phyloP scores from a whole-genome alignment of 2,797 vertebrate genomes.

The Ptychobarbus kaznakovi region DNA sequence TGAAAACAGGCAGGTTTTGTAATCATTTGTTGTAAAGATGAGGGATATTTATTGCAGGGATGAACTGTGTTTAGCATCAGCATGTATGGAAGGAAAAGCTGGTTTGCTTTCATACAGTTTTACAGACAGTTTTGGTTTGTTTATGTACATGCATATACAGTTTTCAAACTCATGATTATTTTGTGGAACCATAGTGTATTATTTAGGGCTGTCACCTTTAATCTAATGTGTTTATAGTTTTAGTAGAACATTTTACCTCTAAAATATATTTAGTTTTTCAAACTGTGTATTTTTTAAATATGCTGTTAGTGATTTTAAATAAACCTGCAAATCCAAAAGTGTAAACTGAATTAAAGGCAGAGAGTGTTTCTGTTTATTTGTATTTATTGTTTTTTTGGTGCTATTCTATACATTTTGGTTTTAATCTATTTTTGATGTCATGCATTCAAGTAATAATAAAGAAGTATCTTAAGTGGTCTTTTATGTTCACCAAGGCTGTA shows the following conservation, averaged over 20 bases:
- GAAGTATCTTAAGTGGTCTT: not conserved
- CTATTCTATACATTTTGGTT: too few species aligned
- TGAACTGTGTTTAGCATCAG: not conserved
- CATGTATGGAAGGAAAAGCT: not conserved
- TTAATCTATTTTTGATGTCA: not conserved
- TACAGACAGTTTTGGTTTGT: not conserved
- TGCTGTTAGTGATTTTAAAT: not conserved
- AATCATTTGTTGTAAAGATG: conserved; percentile 24
- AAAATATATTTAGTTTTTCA: not conserved
- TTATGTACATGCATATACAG: not conserved
- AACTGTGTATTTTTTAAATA: not conserved
- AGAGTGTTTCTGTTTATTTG: not conserved
- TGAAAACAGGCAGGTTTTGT: conserved; percentile 28
- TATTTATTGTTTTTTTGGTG: not conserved
- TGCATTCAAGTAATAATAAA: not conserved
- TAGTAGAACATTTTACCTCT: not conserved
- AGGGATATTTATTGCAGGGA: not conserved
- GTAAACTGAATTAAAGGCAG: not conserved
- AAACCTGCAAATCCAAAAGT: not conserved
- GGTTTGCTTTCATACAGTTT: not conserved
- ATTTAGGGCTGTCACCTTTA: not conserved
- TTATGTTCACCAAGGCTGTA: not conserved
- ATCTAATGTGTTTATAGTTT: not conserved
- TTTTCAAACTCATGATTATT: conserved; percentile 1
- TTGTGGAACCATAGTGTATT: not conserved